phyloP scores from a whole-genome alignment of 2,797 vertebrate species.

The Coranthus polyacanthus region DNA sequence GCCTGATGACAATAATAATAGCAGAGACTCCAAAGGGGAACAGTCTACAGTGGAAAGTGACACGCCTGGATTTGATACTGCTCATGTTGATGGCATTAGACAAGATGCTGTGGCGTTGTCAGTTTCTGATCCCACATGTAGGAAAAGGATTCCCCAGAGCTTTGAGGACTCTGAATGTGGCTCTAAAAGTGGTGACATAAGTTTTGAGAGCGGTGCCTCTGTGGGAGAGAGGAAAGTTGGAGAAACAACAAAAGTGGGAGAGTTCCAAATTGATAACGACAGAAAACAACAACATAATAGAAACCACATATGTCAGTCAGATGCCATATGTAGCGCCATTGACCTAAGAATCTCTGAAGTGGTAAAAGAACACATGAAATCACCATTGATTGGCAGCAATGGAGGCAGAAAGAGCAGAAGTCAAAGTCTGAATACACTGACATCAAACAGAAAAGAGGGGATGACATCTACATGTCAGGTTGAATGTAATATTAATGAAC shows the following conservation, averaged over 20 bases:
- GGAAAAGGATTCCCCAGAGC: conserved; percentile 18
- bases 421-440: conserved; percentile 44
- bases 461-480: conserved; percentile 23
- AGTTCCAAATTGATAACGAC: background rate
- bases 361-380: conserved; percentile 77
- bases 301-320: conserved; percentile 59
- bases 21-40: conserved; percentile 50
- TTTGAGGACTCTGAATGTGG: conserved; percentile 19
- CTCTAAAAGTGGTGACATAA: conserved; percentile 5
- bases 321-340: conserved; percentile 76
- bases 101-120: conserved; percentile 11
- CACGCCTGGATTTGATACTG: conserved; percentile 31
- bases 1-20: conserved; percentile 53
- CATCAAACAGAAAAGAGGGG: conserved; percentile 17
- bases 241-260: conserved; percentile 2
- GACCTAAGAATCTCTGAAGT: conserved; percentile 85
- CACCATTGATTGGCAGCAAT: conserved; percentile 43
- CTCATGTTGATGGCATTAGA: conserved; percentile 31
- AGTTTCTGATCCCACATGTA: conserved; percentile 28
- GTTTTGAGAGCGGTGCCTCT: conserved; percentile 18
- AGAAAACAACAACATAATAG: conserved; percentile 36
- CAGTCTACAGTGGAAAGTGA: conserved; percentile 30
- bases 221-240: conserved; percentile 12
- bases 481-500: conserved; percentile 24
- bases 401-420: conserved; percentile 31